Evolutionary conservation across 1,140 invertebrate species (phyloP).

Genomic region (Phocides pigmalion): DNA sequence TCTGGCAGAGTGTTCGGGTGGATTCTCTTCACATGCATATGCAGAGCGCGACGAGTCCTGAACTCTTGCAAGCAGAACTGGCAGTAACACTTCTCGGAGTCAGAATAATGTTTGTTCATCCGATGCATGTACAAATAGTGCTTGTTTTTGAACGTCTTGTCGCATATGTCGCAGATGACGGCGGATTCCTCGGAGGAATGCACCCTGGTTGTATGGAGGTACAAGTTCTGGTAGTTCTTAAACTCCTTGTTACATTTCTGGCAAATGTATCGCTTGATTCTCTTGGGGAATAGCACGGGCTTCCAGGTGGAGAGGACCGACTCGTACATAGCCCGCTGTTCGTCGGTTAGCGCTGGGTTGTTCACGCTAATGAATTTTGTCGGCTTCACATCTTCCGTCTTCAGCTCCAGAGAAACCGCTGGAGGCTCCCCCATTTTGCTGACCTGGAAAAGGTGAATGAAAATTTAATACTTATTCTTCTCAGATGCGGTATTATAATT

Average conservation of each 20-base stretch:
- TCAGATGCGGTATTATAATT: too few species aligned
- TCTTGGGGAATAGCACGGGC: constrained; percentile 66
- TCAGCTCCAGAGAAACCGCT: constrained; percentile 17
- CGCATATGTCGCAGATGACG: constrained; percentile 68
- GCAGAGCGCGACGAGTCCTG: constrained; percentile 61
- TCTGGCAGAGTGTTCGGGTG: constrained; percentile 70
- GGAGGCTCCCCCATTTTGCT: background rate
- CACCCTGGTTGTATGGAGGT: constrained; percentile 70
- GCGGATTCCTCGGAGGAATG: constrained; percentile 72
- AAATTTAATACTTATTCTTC: too few species aligned
- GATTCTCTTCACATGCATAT: constrained; percentile 70
- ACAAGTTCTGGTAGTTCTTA: constrained; percentile 76
- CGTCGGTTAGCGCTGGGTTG: constrained; percentile 59
- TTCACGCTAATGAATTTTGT: constrained; percentile 69
- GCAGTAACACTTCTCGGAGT: constrained; percentile 71
- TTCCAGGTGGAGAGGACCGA: constrained; percentile 74
- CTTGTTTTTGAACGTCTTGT: constrained; percentile 77
- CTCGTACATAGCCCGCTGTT: constrained; percentile 74
- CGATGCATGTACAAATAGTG: constrained; percentile 78
- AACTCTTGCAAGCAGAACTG: constrained; percentile 76
- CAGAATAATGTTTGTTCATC: constrained; percentile 77
- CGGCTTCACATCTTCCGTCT: constrained; percentile 37
- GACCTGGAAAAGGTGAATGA: too few species aligned
- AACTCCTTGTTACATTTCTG: constrained; percentile 75
- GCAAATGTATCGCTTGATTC: constrained; percentile 68